Evolutionary conservation across 2,888 invertebrate genomes (phyloP).

Genomic region (Polyploca ridens): DNA sequence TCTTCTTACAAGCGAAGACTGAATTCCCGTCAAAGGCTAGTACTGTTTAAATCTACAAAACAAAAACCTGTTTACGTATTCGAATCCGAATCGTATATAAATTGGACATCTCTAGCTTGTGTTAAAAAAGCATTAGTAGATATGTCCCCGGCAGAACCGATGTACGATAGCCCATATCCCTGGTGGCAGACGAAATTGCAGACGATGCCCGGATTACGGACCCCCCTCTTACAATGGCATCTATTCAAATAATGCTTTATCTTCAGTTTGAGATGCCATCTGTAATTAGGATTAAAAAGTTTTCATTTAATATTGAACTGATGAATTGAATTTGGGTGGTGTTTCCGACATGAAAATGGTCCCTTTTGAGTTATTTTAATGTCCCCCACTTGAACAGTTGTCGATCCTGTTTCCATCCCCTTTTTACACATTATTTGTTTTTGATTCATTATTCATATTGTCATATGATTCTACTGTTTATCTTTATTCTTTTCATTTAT

Average conservation of each 20-base stretch:
- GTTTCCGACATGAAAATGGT: too few relatives aligned
- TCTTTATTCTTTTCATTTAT: too few relatives aligned
- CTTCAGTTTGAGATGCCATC: neutral
- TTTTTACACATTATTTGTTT: too few relatives aligned
- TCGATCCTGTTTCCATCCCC: too few relatives aligned
- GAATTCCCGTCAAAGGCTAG: too few relatives aligned
- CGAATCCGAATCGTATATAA: neutral
- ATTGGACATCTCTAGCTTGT: neutral
- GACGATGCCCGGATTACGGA: neutral
- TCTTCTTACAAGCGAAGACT: too few relatives aligned
- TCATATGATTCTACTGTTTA: too few relatives aligned
- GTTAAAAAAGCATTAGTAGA: conserved; percentile 4
- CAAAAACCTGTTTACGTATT: neutral
- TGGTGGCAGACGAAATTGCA: conserved; percentile 7
- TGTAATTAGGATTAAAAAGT: conserved; percentile 1
- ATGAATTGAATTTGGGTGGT: too few relatives aligned
- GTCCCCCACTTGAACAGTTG: too few relatives aligned
- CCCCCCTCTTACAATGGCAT: neutral
- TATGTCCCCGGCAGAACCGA: conserved; percentile 13
- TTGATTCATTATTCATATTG: too few relatives aligned
- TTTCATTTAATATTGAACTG: neutral
- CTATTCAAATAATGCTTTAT: conserved; percentile 11
- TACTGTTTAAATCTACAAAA: neutral
- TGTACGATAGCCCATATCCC: conserved; percentile 12
- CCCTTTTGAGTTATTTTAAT: too few relatives aligned